Evolutionary conservation across 2,113 vertebrate genomes (phyloP), one percentile per base, ranked within the genome.

Genomic region (Seriola dumerili): DNA sequence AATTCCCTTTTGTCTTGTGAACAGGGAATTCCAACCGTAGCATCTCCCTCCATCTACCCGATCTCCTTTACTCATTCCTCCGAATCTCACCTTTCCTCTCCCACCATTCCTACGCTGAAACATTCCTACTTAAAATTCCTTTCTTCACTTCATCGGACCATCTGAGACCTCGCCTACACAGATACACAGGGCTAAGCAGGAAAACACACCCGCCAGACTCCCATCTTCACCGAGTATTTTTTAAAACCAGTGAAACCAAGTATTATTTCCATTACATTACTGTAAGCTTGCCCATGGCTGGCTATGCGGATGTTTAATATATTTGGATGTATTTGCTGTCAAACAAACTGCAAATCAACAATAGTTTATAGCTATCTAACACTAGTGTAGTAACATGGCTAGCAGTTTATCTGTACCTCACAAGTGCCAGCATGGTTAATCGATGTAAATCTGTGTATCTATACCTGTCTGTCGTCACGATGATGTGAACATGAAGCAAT

Each of bases 1-100:
- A 80, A 92, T 88, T 93, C 90, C 93, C 91, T 91, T 93, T 92
- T 85, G 80, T 88, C 58, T 81, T 73, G 75, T 75, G 76, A 92
- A 81, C 73, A 77, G 85, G 89, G 70, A 94, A 86, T 74, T 87
- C 72, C 71, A 84, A 72, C 59, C 8, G 23, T 72, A 88, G 78
- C 70, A 55, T 70, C 74, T 80, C 72, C 78, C 80, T 81, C 87
- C 83, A 50, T 66, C 48, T 25, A 68, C 64, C 73, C 73, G 42
- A 23, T 50, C 82, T 83, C 83, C 52, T 74, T 59, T 52, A 62
- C 82, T 78, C 46, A 21, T 63, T 77, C 36, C 62, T 79, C 50
- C 55, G 19, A 23, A 69, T 57, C 63, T 61, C 78, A 44, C 81
- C 48, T 76, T 81, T 76, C 77, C 42, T 63, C 72, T 63, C 76